Evolutionary conservation across 1,140 invertebrate genomes (phyloP), one percentile per base, ranked within the genome.

Genomic region (Rhizoglyphus robini): DNA sequence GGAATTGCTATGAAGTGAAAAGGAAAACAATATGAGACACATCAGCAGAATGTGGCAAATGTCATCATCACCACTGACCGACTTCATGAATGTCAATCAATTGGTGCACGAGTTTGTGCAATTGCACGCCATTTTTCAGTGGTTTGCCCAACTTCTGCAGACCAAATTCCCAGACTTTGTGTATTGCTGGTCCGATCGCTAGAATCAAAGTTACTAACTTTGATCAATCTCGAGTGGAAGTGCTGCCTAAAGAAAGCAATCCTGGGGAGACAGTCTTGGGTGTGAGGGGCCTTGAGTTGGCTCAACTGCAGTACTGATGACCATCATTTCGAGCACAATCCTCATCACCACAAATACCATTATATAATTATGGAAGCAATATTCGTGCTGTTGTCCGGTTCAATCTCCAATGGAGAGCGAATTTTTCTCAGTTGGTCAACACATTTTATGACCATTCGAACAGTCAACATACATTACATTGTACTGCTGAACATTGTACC

Each of bases 201-300:
- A 60, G 29, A 34, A 60, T 32, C 58, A 60, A 2, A 60, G 36
- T 46, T 60, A 32, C 58, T 32, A 60, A 60, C 36, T 27, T n/a
- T 60, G 58, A n/a, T 60, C n/a, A n/a, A n/a, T n/a, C n/a, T n/a
- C n/a, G 36, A 11, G 8, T 41, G 36, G 36, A 11, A 41, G 8
- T 41, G 8, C 36, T 41, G 18, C 18, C 18, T 41, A 18, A 18
- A 11, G 25, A 5, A 41, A 18, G 8, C 36, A 18, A 41, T 11
- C 18, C 36, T 11, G 18, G 8, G 36, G 36, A 8, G 8, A 41
- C 8, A 11, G 8, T 41, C 36, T 41, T 41, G 18, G 8, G 8
- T 41, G 36, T n/a, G 8, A 11, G 8, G 8, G 36, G 18, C 8
- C 18, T 46, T n/a, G n/a, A n/a, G 41, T 3, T 46, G 2, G 23